Conservation (phyloP, 2,888 invertebrate species). For the Eutolmus rufibarbis region DNA sequence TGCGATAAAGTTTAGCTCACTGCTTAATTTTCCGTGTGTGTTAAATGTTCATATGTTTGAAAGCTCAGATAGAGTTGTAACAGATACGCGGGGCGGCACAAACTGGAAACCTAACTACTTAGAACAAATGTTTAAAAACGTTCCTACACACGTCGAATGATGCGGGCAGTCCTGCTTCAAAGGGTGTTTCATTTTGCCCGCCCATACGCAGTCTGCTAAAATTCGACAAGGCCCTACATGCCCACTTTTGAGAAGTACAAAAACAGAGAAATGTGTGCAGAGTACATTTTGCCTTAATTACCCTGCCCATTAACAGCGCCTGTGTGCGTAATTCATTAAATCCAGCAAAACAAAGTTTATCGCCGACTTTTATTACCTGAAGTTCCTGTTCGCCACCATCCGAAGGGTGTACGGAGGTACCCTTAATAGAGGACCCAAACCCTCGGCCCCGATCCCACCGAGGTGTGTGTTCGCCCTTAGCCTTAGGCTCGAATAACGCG, state of each 20-base stretch:
- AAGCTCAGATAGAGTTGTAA: background rate
- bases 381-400: background rate
- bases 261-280: background rate
- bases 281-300: conserved; percentile 11
- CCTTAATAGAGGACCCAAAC: background rate
- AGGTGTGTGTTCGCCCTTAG: background rate
- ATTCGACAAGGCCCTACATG: background rate
- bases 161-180: background rate
- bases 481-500: background rate
- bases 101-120: background rate
- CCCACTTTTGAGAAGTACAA: background rate
- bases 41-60: background rate
- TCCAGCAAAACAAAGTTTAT: conserved; percentile 2
- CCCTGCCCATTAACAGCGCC: background rate
- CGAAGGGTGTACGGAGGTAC: background rate
- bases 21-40: background rate
- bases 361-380: conserved; percentile 20
- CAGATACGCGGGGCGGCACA: background rate
- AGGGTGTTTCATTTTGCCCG: background rate
- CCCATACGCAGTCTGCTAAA: background rate
- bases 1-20: background rate
- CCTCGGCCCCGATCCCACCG: background rate
- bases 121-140: background rate
- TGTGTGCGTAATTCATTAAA: background rate
- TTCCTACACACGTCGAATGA: background rate